A percentile compares a stretch with the other conserved stretches of the same genome.
Conservation (phyloP, 2,888 invertebrate species). For the Sarcophaga caerulescens region DNA sequence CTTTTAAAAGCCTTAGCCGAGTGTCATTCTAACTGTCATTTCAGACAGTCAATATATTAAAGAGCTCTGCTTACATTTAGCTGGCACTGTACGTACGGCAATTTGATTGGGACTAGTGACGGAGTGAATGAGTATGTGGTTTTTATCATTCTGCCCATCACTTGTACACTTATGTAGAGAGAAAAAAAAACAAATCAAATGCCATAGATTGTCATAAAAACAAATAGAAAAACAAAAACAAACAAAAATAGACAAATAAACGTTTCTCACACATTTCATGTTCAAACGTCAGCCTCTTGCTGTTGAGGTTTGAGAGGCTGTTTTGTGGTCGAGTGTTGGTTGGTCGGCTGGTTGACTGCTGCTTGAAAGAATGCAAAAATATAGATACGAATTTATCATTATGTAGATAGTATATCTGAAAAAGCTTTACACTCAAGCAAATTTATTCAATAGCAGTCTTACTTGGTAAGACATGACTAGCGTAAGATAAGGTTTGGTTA, state of each 20-base stretch:
- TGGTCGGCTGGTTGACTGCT: constrained; percentile 9
- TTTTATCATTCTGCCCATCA: constrained; percentile 46
- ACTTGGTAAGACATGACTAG: too few species aligned
- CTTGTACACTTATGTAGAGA: constrained; percentile 20
- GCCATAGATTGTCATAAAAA: constrained; percentile 42
- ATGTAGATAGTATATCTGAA: constrained; percentile 1
- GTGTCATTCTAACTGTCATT: constrained; percentile 57
- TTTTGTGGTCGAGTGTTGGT: neutral
- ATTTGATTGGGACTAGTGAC: too few species aligned
- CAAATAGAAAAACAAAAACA: constrained; percentile 5
- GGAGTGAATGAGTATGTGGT: neutral
- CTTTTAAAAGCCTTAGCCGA: constrained; percentile 10
- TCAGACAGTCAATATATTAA: constrained; percentile 46
- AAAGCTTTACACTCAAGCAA: neutral
- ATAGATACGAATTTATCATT: constrained; percentile 19
- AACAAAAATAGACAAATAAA: constrained; percentile 35
- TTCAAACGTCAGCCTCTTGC: constrained; percentile 27
- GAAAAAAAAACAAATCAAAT: constrained; percentile 11
- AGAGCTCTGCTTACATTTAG: constrained; percentile 2
- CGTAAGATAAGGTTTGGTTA: too few species aligned
- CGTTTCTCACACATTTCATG: constrained; percentile 64
- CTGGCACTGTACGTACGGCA: constrained; percentile 26
- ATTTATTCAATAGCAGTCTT: neutral
- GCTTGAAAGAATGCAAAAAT: constrained; percentile 43
- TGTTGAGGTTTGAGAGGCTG: neutral